Percentiles rank a stretch among this genome's conserved stretches.
Conservation (phyloP, 2,888 invertebrate species). For the Cantharis flavilabris region DNA sequence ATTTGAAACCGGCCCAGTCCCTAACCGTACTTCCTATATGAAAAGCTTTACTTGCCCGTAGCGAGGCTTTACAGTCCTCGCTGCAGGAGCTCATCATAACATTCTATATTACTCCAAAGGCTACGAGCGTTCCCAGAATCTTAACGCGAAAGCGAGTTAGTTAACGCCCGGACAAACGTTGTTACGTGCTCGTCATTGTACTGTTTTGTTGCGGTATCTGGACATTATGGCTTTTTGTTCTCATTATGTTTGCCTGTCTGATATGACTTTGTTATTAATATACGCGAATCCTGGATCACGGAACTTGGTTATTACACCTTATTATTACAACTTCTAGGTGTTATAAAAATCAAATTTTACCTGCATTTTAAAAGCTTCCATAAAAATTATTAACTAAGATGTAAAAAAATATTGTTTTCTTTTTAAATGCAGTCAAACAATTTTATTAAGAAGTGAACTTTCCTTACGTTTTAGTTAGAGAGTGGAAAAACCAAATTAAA, state of each 20-base stretch:
- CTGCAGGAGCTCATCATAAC: constrained; percentile 36
- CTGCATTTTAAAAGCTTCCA: neutral
- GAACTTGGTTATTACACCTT: constrained; percentile 21
- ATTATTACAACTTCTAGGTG: constrained; percentile 29
- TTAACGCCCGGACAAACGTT: constrained; percentile 38
- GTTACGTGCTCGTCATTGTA: constrained; percentile 37
- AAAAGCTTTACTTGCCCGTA: constrained; percentile 9
- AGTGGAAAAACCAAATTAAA: neutral
- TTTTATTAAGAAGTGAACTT: neutral
- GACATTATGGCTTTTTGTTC: constrained; percentile 31
- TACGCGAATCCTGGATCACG: constrained; percentile 25
- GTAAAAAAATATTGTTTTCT: neutral
- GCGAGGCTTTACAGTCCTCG: constrained; percentile 18
- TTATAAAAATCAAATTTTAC: constrained; percentile 15
- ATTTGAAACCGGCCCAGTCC: neutral
- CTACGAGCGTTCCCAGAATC: constrained; percentile 31
- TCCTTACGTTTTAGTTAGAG: neutral
- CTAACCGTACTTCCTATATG: constrained; percentile 7
- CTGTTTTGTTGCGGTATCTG: constrained; percentile 32
- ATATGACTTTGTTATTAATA: constrained; percentile 30
- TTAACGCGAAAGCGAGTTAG: constrained; percentile 35
- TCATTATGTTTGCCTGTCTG: constrained; percentile 26
- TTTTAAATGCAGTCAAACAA: neutral
- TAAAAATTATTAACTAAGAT: neutral
- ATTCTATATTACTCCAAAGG: constrained; percentile 36